Evolutionary conservation across 2,113 vertebrate genomes (phyloP).

Genomic region (Pheucticus melanocephalus): DNA sequence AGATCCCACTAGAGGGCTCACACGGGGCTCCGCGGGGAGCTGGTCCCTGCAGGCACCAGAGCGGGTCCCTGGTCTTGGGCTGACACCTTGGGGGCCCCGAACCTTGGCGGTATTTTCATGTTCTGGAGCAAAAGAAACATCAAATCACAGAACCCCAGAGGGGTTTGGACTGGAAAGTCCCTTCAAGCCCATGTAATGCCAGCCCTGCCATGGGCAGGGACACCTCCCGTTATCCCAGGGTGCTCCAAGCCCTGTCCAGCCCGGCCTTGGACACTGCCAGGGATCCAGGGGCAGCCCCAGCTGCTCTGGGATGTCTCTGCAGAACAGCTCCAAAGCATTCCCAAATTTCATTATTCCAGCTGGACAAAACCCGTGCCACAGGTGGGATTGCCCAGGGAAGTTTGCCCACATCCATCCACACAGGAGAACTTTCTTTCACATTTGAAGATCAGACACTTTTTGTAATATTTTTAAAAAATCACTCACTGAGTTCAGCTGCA

Average conservation of each 20-base stretch:
- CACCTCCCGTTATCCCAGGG: fast-evolving
- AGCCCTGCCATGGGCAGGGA: neutral
- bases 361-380: fast-evolving
- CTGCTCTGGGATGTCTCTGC: neutral
- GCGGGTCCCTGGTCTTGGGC: neutral
- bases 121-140: neutral
- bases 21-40: neutral
- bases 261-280: neutral
- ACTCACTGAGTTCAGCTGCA: neutral
- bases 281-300: neutral
- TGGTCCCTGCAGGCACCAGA: neutral
- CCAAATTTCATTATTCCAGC: neutral
- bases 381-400: neutral
- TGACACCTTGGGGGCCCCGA: neutral
- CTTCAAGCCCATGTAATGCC: neutral
- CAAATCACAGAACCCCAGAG: neutral
- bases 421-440: neutral
- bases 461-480: fast-evolving
- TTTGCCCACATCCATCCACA: neutral
- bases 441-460: neutral
- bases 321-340: neutral
- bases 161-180: neutral
- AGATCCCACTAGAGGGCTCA: conserved; percentile 48
- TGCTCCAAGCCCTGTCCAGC: neutral
- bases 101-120: neutral